Base-by-base conservation (phyloP, 1,140 invertebrate genomes). In the Babylonia areolata region DNA sequence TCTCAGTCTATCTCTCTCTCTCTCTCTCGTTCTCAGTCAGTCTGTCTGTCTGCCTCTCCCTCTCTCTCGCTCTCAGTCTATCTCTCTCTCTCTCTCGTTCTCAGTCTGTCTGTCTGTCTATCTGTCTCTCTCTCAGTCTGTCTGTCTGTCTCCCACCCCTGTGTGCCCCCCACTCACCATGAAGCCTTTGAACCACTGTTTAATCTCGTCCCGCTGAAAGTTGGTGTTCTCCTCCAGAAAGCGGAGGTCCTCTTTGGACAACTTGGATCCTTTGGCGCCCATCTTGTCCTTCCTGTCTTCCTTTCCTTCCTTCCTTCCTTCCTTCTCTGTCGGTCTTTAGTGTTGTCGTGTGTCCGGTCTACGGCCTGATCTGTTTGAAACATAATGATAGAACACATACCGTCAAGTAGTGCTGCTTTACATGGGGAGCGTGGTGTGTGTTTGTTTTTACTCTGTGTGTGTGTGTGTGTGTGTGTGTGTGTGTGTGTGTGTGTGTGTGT, bases 161-260 rank as follows among this genome's bases (percentile, higher is more conserved):
- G 46, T 51, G 9, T 17, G 46, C 46, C 17, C 46, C 6, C 3
- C 17, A 90, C 91, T 94, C 89, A 94, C 94, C 92, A 94, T 94
- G 84, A 95, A 95, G 40, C 94, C 94, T 85, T 94, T 90, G 86
- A 94, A 94, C 94, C 94, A 95, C 86, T 94, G 92, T 84, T 94
- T 93, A 69, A 95, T 95, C 88, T 95, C 94, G 64, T 91, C 89
- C 82, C 94, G 93, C 51, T 92, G 92, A 87, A 95, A 95, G 58
- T 94, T 93, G 71, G 94, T 95, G 85, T 95, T 94, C 71, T 91
- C 89, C 77, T 92, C 91, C 15, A 95, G 88, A 87, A 94, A 94
- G 12, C 91, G 88, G 46, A 94, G 86, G 87, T 95, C 94, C 84
- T 94, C 93, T 78, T 93, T 93, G 39, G 92, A 90, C 71, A 93